These are phyloP conservation scores for Dolichoris vasculosae DNA, from an alignment of 1,140 invertebrate species.

Conservation along the genomic window DNA sequence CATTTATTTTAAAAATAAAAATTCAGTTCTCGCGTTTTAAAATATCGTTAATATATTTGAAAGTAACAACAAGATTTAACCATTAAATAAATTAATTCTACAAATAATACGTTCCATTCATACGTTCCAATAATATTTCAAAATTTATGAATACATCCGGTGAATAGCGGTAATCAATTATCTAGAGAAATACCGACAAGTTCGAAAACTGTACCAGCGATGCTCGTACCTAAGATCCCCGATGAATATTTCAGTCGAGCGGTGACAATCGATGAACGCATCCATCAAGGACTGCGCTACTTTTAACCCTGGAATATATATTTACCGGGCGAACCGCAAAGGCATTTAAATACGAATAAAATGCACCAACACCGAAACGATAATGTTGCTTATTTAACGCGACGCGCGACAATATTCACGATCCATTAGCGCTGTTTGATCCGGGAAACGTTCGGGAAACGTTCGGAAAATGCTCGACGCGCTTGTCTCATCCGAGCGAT, in stretches of 20 bases:
- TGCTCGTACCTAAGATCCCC: neutral
- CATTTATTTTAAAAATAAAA: too few species aligned
- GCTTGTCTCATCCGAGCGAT: conserved; percentile 49
- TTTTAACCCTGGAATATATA: neutral
- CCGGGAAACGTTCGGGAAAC: neutral
- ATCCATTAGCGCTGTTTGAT: neutral
- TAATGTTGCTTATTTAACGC: neutral
- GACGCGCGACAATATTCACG: neutral
- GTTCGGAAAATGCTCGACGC: neutral
- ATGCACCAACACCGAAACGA: neutral
- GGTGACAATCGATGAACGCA: neutral
- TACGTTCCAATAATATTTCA: neutral
- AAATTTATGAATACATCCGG: neutral
- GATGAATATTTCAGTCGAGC: neutral
- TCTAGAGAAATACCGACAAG: neutral
- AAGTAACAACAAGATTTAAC: too few species aligned
- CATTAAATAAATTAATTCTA: neutral
- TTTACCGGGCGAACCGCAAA: neutral
- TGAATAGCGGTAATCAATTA: neutral
- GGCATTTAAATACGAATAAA: neutral
- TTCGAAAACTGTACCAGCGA: neutral
- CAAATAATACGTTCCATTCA: neutral
- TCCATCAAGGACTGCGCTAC: neutral
- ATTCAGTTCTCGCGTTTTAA: too few species aligned
- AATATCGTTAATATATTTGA: too few species aligned